Conservation (phyloP, 1,140 invertebrate genomes). For the Vanessa atalanta region DNA sequence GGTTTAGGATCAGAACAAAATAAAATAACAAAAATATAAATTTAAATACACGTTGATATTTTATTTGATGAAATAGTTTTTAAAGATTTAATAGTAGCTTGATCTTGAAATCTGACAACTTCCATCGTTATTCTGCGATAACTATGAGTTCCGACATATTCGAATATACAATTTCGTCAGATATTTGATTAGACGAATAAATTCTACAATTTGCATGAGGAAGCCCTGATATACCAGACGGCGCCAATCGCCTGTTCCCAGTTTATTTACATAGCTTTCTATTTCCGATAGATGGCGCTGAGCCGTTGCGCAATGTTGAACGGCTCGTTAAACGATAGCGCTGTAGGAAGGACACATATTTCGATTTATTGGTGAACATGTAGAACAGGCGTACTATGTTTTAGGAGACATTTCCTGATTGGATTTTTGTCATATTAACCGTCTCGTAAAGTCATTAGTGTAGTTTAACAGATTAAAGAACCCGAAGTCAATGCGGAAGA, state of each 20-base stretch:
- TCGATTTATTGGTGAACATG: constrained; percentile 26
- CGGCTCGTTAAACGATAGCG: constrained; percentile 40
- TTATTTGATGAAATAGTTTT: too few species aligned
- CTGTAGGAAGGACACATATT: constrained; percentile 34
- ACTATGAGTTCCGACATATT: constrained; percentile 1
- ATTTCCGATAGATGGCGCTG: constrained; percentile 67
- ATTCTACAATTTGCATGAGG: constrained; percentile 53
- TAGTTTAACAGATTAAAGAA: neutral
- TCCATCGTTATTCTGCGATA: too few species aligned
- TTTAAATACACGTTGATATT: too few species aligned
- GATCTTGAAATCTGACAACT: neutral
- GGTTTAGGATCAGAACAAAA: too few species aligned
- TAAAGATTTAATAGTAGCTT: too few species aligned
- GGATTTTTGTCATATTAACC: constrained; percentile 19
- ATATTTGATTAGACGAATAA: constrained; percentile 30
- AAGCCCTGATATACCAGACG: constrained; percentile 39
- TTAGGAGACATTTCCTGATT: constrained; percentile 21
- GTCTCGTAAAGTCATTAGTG: constrained; percentile 2
- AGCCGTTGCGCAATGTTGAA: constrained; percentile 38
- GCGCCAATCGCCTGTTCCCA: constrained; percentile 45
- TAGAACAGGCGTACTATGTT: neutral
- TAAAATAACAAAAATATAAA: too few species aligned
- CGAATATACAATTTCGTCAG: constrained; percentile 21
- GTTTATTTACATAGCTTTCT: constrained; percentile 67
- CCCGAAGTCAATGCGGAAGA: neutral